Conservation (phyloP, 2,797 vertebrate species). For the Saxicola maurus region DNA sequence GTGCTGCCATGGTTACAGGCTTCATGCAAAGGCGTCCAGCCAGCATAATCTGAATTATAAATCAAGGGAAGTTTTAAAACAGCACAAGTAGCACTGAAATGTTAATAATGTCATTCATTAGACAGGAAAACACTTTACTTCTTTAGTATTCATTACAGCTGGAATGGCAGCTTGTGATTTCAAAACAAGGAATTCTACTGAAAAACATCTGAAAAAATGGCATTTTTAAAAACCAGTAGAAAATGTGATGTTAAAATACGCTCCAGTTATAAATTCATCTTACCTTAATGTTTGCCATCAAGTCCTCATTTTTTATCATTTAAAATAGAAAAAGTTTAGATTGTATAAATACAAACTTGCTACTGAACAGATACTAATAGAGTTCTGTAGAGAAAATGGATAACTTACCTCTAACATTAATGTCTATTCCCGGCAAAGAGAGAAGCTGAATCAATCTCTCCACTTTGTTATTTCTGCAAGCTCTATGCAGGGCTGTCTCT, state of each 20-base stretch:
- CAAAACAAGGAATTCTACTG: background rate
- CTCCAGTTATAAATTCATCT: background rate
- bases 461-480: constrained; percentile 92
- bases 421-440: constrained; percentile 81
- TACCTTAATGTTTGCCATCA: background rate
- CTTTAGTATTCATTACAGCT: background rate
- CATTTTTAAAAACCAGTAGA: background rate
- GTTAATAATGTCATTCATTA: constrained; percentile 14
- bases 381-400: constrained; percentile 29
- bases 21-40: constrained; percentile 97
- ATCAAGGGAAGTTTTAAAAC: constrained; percentile 76
- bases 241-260: background rate
- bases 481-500: constrained; percentile 91
- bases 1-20: constrained; percentile 95
- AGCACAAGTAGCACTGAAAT: constrained; percentile 52
- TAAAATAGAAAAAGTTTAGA: background rate
- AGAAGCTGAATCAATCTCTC: constrained; percentile 86
- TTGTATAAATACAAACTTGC: background rate
- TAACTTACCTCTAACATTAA: constrained; percentile 92
- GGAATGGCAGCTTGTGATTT: background rate
- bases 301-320: background rate
- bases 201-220: background rate
- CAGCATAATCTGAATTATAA: constrained; percentile 86
- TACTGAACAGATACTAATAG: background rate
- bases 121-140: background rate